These are phyloP conservation scores for Priapulus caudatus DNA, from an alignment of 2,888 invertebrate genomes.

Conservation along the genomic window DNA sequence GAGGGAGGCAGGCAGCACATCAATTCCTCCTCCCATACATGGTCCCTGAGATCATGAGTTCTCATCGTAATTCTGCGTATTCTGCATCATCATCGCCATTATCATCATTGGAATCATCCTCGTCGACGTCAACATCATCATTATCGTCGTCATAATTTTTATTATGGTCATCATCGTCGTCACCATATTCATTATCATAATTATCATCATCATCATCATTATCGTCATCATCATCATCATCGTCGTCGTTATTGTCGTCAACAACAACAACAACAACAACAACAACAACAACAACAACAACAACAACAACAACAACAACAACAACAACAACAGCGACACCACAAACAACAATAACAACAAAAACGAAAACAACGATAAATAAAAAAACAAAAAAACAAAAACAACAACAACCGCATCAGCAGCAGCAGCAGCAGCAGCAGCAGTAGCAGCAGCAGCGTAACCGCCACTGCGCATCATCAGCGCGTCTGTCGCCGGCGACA, in stretches of 20 bases:
- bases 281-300: neutral
- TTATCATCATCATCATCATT: slow-evolving; percentile 3
- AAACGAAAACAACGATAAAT: too few relatives aligned
- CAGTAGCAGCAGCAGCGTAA: too few relatives aligned
- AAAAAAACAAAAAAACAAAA: too few relatives aligned
- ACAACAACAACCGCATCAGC: too few relatives aligned
- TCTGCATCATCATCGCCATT: slow-evolving; percentile 3
- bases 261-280: neutral
- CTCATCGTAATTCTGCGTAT: neutral
- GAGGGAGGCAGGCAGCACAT: too few relatives aligned
- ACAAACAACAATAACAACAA: too few relatives aligned
- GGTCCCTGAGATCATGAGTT: too few relatives aligned
- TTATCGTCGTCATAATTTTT: neutral
- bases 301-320: neutral
- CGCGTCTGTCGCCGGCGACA: too few relatives aligned
- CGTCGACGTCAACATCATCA: neutral
- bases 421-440: too few relatives aligned
- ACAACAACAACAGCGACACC: neutral
- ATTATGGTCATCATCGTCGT: slow-evolving; percentile 1
- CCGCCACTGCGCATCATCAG: too few relatives aligned
- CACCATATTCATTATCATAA: neutral
- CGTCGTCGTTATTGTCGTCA: slow-evolving; percentile 3
- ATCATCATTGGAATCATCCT: neutral
- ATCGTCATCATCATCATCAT: slow-evolving; percentile 3
- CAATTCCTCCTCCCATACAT: too few relatives aligned